A percentile compares a stretch with the other conserved stretches of the same genome.
These are phyloP conservation scores for Merluccius polli DNA, from an alignment of 2,797 vertebrate genomes.

Conservation along the genomic window DNA sequence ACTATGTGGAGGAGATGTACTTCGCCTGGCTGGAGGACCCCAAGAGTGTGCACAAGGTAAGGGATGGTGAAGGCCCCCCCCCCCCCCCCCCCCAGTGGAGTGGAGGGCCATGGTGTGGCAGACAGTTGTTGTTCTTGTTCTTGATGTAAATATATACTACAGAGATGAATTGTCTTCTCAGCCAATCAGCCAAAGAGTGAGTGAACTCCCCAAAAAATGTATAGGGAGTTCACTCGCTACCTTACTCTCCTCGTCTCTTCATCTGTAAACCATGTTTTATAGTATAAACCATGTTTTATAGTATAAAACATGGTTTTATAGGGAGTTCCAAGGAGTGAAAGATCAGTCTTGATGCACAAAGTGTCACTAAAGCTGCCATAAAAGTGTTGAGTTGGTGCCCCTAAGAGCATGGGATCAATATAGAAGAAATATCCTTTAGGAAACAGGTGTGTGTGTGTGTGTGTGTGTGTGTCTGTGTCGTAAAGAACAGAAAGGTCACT, in stretches of 20 bases:
- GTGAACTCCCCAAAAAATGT: too few species aligned
- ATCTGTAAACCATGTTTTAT: too few species aligned
- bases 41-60: conserved; percentile 98
- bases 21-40: conserved; percentile 96
- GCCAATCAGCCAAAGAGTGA: neutral
- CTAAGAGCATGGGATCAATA: too few species aligned
- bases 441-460: neutral
- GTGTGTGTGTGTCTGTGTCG: neutral
- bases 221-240: too few species aligned
- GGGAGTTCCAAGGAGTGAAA: too few species aligned
- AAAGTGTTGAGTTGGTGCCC: neutral
- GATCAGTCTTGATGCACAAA: neutral
- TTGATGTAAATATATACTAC: neutral
- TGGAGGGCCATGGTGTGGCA: neutral
- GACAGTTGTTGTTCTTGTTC: neutral
- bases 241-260: too few species aligned
- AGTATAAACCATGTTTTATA: too few species aligned
- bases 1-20: conserved; percentile 99
- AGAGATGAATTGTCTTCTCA: neutral
- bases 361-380: neutral
- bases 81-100: neutral
- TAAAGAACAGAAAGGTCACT: neutral
- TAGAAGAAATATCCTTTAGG: too few species aligned
- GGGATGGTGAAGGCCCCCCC: neutral
- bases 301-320: too few species aligned